These are phyloP conservation scores for Cebus imitator DNA, from an alignment of 2,113 vertebrate genomes.

Conservation along the genomic window DNA sequence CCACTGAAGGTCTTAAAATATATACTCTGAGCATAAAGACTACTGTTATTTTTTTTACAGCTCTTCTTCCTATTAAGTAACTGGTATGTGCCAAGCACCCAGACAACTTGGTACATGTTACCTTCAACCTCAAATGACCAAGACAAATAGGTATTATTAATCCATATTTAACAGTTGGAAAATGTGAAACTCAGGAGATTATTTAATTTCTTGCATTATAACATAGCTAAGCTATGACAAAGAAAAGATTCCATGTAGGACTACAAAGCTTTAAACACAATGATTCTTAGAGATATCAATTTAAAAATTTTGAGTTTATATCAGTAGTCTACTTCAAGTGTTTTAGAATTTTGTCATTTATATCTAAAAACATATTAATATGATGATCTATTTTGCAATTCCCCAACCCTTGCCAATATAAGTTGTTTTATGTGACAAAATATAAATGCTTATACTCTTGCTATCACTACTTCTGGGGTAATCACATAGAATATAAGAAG, in stretches of 20 bases:
- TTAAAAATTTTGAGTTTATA: background rate
- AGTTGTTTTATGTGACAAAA: background rate
- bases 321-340: background rate
- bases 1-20: background rate
- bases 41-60: background rate
- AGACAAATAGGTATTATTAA: background rate
- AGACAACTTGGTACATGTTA: background rate
- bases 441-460: background rate
- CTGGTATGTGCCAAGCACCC: background rate
- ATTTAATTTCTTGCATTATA: background rate
- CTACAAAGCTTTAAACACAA: background rate
- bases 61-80: background rate
- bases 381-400: background rate
- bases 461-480: background rate
- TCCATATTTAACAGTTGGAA: background rate
- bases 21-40: background rate
- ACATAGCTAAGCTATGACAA: background rate
- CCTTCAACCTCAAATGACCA: background rate
- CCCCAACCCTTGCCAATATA: background rate
- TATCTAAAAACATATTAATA: background rate
- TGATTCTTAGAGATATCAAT: background rate
- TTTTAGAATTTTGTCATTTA: background rate
- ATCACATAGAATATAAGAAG: background rate
- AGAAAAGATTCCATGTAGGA: background rate
- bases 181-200: background rate